These are phyloP conservation scores for Marmota flaviventris DNA, from an alignment of 2,113 vertebrate species.

Conservation along the genomic window DNA sequence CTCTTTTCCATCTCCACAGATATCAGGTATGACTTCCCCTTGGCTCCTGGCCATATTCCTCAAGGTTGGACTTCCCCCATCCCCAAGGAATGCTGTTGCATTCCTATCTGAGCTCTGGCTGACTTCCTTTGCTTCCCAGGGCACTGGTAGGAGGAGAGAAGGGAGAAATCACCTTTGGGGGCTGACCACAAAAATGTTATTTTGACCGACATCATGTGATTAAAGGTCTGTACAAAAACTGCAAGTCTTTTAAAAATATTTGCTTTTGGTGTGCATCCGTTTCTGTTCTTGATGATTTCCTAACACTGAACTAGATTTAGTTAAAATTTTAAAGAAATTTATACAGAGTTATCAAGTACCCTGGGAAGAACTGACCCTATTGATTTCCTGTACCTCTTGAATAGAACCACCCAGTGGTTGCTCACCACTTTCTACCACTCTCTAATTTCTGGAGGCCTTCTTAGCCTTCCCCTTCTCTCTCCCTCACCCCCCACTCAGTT, in stretches of 20 bases:
- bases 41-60: not conserved
- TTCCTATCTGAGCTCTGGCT: not conserved
- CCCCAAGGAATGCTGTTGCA: not conserved
- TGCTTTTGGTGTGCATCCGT: not conserved
- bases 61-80: not conserved
- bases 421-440: not conserved
- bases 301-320: not conserved
- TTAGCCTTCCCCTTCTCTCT: not conserved
- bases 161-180: not conserved
- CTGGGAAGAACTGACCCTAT: not conserved
- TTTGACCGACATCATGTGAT: not conserved
- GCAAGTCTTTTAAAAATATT: not conserved
- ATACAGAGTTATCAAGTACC: not conserved
- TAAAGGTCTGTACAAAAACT: not conserved
- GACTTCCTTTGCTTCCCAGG: not conserved
- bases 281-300: slow-evolving; percentile 19
- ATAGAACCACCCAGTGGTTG: not conserved
- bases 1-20: not conserved
- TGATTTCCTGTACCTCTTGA: not conserved
- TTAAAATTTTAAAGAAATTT: not conserved
- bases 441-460: not conserved
- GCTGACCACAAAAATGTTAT: not conserved
- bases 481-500: not conserved
- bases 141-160: not conserved
- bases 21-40: not conserved